A percentile compares a stretch with the other conserved stretches of the same genome.
phyloP scores from a whole-genome alignment of 1,140 invertebrate genomes.

The Ooceraea biroi region DNA sequence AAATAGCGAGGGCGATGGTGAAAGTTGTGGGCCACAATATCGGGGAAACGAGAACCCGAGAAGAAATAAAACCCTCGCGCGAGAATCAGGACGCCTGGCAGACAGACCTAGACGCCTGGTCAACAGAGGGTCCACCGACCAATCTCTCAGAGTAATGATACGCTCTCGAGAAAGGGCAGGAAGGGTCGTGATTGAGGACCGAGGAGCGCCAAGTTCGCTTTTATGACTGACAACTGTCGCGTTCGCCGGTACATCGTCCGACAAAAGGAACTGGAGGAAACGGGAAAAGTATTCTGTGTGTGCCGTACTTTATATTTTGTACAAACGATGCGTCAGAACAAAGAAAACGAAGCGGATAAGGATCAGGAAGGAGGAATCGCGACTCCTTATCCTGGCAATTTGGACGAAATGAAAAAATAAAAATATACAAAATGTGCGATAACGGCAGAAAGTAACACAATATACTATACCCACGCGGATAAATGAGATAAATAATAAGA shows the following conservation, averaged over 20 bases:
- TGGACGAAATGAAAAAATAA: not conserved
- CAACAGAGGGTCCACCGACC: conserved; percentile 28
- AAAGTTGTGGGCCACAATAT: conserved; percentile 56
- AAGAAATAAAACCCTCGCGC: conserved; percentile 58
- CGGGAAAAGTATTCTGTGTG: not conserved
- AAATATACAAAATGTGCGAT: not conserved
- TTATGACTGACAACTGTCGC: conserved; percentile 55
- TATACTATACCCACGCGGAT: too few relatives aligned
- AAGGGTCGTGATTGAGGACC: conserved; percentile 40
- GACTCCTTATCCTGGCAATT: not conserved
- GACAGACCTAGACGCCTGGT: conserved; percentile 42
- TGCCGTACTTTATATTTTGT: not conserved
- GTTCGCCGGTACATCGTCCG: not conserved
- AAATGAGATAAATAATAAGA: too few relatives aligned
- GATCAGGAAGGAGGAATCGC: not conserved
- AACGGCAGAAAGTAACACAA: too few relatives aligned
- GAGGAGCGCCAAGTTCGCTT: not conserved
- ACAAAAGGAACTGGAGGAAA: not conserved
- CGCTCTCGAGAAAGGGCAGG: conserved; percentile 27
- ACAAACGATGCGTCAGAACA: not conserved
- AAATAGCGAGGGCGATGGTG: conserved; percentile 14
- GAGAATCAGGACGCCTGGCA: not conserved
- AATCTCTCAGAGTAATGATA: conserved; percentile 47
- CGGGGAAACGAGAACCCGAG: conserved; percentile 39
- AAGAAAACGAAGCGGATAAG: not conserved